Conservation (phyloP, 2,113 vertebrate genomes). For the Ptilorrhoa leucosticta region DNA sequence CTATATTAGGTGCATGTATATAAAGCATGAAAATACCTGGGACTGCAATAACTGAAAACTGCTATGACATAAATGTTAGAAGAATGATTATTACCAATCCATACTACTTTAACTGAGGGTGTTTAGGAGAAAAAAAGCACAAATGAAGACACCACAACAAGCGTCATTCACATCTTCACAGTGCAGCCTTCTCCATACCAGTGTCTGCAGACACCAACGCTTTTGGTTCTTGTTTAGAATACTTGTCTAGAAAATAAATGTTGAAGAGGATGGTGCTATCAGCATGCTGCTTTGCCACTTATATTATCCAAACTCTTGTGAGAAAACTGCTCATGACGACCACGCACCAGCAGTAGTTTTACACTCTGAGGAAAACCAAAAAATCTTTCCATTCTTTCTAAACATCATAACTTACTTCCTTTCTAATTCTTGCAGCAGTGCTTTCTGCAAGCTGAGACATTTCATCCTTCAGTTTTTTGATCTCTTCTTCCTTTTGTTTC, state of each 20-base stretch:
- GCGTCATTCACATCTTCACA: background rate
- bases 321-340: background rate
- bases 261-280: background rate
- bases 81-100: background rate
- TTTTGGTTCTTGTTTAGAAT: background rate
- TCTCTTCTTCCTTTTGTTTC: conserved; percentile 85
- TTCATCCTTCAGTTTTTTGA: conserved; percentile 83
- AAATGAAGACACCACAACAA: background rate
- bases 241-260: background rate
- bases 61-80: background rate
- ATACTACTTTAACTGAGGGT: background rate
- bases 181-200: background rate
- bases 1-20: too few relatives aligned
- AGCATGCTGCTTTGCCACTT: background rate
- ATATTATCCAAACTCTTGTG: background rate
- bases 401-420: conserved; percentile 73
- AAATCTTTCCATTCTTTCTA: background rate
- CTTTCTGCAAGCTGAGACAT: conserved; percentile 83
- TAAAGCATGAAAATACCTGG: background rate
- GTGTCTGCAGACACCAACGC: background rate
- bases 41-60: background rate
- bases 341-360: background rate
- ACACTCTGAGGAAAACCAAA: background rate
- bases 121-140: background rate
- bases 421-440: conserved; percentile 76